phyloP scores from a whole-genome alignment of 1,140 invertebrate species.

The Euschistus heros region DNA sequence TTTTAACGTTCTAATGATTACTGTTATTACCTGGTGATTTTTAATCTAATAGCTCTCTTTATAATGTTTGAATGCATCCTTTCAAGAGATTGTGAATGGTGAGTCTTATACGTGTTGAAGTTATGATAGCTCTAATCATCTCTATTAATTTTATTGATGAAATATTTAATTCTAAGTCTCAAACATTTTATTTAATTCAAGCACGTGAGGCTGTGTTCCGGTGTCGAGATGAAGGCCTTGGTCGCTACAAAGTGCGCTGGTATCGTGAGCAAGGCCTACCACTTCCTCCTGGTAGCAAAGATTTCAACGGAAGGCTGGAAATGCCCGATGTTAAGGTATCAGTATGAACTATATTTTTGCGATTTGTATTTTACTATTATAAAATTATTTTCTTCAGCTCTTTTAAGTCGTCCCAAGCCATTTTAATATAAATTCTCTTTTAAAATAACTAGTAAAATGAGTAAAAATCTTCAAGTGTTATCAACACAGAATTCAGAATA shows the following conservation, averaged over 20 bases:
- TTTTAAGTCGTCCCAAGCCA: too few relatives aligned
- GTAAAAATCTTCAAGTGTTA: too few relatives aligned
- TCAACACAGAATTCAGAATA: too few relatives aligned
- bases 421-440: neutral
- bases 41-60: constrained; percentile 1
- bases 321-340: constrained; percentile 67
- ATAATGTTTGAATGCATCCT: constrained; percentile 10
- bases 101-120: neutral
- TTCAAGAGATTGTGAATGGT: constrained; percentile 6
- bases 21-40: neutral
- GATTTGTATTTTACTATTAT: too few relatives aligned
- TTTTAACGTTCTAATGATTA: constrained; percentile 16
- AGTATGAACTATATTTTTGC: too few relatives aligned
- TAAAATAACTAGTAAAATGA: too few relatives aligned
- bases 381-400: too few relatives aligned
- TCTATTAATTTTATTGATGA: neutral
- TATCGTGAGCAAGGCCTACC: constrained; percentile 52
- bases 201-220: constrained; percentile 80
- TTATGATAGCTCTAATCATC: neutral
- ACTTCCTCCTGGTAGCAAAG: constrained; percentile 56
- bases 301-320: constrained; percentile 58
- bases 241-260: constrained; percentile 66
- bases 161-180: neutral
- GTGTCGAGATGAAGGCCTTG: constrained; percentile 75
- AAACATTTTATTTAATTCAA: constrained; percentile 39